A percentile compares a stretch with the other conserved stretches of the same genome.
Evolutionary conservation across 2,113 vertebrate genomes (phyloP).

Genomic region (Pycnonotus jocosus): DNA sequence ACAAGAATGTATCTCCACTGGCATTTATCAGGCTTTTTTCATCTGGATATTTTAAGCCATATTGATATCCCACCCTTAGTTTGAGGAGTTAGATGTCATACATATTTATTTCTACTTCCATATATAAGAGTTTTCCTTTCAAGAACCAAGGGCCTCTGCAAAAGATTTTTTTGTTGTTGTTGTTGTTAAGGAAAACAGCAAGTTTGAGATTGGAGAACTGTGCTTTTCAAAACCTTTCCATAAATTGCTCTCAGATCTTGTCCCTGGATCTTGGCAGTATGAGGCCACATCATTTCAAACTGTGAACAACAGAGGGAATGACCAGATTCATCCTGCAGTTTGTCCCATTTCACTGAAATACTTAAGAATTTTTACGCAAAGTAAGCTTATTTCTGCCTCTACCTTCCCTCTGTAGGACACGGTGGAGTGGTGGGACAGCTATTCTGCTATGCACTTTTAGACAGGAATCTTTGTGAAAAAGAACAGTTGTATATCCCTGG

Average conservation of each 20-base stretch:
- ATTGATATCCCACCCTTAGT: background rate
- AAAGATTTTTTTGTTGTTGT: background rate
- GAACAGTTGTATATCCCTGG: background rate
- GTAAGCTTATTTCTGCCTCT: slow-evolving; percentile 5
- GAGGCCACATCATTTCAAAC: slow-evolving; percentile 19
- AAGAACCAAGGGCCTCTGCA: background rate
- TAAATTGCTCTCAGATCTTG: background rate
- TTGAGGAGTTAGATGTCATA: background rate
- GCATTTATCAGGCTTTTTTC: background rate
- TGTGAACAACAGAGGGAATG: background rate
- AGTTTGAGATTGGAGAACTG: background rate
- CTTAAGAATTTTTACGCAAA: background rate
- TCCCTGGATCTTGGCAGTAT: background rate
- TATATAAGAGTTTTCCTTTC: background rate
- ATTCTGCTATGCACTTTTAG: background rate
- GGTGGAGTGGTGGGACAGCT: background rate
- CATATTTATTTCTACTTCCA: background rate
- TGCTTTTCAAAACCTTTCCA: background rate
- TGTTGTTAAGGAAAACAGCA: background rate
- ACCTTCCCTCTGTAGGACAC: background rate
- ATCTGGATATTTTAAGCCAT: background rate
- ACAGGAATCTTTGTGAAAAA: background rate
- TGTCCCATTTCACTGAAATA: slow-evolving; percentile 2
- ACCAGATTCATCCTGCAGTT: slow-evolving; percentile 4
- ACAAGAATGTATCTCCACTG: background rate